Evolutionary conservation across 2,888 invertebrate species (phyloP).

Genomic region (Heteropelma amictum): DNA sequence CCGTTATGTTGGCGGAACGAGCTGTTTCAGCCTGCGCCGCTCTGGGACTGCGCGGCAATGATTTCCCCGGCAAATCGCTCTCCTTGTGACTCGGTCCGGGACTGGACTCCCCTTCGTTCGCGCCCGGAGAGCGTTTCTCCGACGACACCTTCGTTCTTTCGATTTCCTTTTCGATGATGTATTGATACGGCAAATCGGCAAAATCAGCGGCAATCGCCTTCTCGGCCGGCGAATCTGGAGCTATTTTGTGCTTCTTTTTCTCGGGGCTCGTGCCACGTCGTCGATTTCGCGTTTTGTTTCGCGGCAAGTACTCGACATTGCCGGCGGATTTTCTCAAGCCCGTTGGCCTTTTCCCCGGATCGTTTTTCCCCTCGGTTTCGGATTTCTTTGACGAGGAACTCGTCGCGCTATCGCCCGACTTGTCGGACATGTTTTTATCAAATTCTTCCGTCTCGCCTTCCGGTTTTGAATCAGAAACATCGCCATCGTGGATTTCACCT

Average conservation of each 20-base stretch:
- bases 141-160: slow-evolving; percentile 58
- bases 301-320: neutral
- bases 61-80: slow-evolving; percentile 25
- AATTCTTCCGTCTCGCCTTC: neutral
- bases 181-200: slow-evolving; percentile 70
- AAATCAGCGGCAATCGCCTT: slow-evolving; percentile 46
- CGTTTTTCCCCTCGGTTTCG: neutral
- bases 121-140: neutral
- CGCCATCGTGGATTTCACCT: neutral
- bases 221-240: slow-evolving; percentile 21
- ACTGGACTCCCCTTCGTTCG: neutral
- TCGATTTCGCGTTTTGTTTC: slow-evolving; percentile 11
- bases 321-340: neutral
- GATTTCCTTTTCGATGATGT: slow-evolving; percentile 71
- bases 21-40: slow-evolving; percentile 42
- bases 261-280: slow-evolving; percentile 5
- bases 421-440: neutral
- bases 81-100: slow-evolving; percentile 22
- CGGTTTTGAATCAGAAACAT: neutral
- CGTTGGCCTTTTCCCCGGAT: slow-evolving; percentile 1
- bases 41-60: slow-evolving; percentile 32
- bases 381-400: neutral
- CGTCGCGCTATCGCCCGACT: neutral
- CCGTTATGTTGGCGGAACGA: slow-evolving; percentile 74
- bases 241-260: slow-evolving; percentile 3